Conservation (phyloP, 2,888 invertebrate species). For the Metacarcinus magister region DNA sequence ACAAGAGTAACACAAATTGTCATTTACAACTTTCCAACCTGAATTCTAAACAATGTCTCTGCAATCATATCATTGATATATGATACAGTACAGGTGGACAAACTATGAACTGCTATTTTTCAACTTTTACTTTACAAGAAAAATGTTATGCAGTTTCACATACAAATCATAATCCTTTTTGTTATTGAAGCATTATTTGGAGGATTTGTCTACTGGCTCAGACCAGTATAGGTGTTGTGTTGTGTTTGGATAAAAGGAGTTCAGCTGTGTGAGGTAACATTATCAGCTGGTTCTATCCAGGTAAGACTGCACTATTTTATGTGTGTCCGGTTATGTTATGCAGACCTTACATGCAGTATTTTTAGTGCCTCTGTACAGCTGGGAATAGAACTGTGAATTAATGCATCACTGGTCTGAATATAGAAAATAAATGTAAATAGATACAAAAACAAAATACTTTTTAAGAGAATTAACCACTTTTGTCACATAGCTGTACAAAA, state of each 20-base stretch:
- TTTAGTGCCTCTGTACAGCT: background rate
- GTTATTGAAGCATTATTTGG: background rate
- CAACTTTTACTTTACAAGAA: no score
- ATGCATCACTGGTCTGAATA: background rate
- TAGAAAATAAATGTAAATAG: background rate
- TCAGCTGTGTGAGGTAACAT: background rate
- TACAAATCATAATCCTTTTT: background rate
- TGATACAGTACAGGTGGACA: no score
- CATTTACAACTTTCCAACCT: background rate
- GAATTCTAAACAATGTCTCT: no score
- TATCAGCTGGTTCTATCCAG: background rate
- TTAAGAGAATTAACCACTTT: background rate
- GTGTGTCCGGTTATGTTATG: background rate
- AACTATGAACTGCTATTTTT: no score
- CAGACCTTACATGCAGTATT: background rate
- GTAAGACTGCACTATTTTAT: background rate
- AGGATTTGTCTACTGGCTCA: background rate
- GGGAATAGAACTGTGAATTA: background rate
- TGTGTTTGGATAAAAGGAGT: slow-evolving; percentile 18
- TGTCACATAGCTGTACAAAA: background rate
- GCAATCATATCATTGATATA: no score
- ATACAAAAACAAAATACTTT: background rate
- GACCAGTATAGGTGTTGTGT: background rate
- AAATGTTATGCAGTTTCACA: background rate
- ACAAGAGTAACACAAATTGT: background rate